Percentiles rank a stretch among this genome's conserved stretches.
phyloP scores from a whole-genome alignment of 2,888 invertebrate genomes.

The Creontiades dilutus region DNA sequence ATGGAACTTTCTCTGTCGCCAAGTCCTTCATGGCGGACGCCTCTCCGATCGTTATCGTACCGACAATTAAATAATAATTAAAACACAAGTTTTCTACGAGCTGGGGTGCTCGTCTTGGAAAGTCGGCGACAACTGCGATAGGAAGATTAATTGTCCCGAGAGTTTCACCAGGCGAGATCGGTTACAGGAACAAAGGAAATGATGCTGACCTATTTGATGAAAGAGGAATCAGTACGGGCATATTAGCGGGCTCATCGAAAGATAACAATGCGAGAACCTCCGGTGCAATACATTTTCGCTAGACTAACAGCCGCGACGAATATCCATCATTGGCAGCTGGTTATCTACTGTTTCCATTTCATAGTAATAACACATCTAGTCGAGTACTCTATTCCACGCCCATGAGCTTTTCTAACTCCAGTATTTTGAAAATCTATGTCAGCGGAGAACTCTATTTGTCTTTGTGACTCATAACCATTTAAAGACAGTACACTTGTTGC shows the following conservation, averaged over 20 bases:
- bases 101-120: slow-evolving; percentile 54
- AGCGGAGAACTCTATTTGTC: too few species aligned
- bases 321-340: too few species aligned
- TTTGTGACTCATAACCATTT: too few species aligned
- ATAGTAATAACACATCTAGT: too few species aligned
- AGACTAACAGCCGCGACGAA: too few species aligned
- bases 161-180: slow-evolving; percentile 14
- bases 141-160: slow-evolving; percentile 38
- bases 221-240: slow-evolving; percentile 37
- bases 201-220: slow-evolving; percentile 34
- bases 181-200: slow-evolving; percentile 39
- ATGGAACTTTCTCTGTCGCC: slow-evolving; percentile 60
- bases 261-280: background rate
- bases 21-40: slow-evolving; percentile 31
- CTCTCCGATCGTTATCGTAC: slow-evolving; percentile 42
- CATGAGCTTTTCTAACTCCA: too few species aligned
- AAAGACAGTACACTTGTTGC: too few species aligned
- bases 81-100: slow-evolving; percentile 44
- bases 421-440: too few species aligned
- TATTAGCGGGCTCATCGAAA: background rate
- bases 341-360: too few species aligned
- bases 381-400: too few species aligned
- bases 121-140: slow-evolving; percentile 18
- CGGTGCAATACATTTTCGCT: too few species aligned
- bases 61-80: slow-evolving; percentile 59